Conservation (phyloP, 1,140 invertebrate species). For the Drosophila kepulauana region DNA sequence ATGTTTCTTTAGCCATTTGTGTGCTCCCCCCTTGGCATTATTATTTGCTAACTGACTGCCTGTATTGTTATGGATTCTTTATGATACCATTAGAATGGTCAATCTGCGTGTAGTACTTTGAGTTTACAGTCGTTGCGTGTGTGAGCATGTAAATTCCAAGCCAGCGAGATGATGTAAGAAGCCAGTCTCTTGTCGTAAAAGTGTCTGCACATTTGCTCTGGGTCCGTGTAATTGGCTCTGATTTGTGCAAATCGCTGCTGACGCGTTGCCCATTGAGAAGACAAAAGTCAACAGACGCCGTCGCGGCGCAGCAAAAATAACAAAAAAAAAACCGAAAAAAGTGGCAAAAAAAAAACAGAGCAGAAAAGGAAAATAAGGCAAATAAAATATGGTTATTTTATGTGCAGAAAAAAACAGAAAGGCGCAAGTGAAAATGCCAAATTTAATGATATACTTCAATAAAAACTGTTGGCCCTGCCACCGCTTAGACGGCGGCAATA, state of each 20-base stretch:
- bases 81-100: not conserved
- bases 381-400: conserved; percentile 58
- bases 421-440: conserved; percentile 65
- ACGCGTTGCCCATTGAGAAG: conserved; percentile 1
- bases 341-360: not conserved
- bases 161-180: not conserved
- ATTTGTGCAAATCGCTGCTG: conserved; percentile 41
- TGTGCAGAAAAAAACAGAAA: conserved; percentile 33
- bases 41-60: not conserved
- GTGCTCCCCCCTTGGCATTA: not conserved
- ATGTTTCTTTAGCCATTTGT: not conserved
- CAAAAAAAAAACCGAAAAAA: not conserved
- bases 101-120: not conserved
- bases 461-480: conserved; percentile 65
- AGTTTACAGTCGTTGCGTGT: conserved; percentile 2
- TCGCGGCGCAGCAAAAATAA: conserved; percentile 8
- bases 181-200: conserved; percentile 16
- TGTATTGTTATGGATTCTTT: not conserved
- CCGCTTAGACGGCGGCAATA: conserved; percentile 39
- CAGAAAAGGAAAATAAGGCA: not conserved
- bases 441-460: conserved; percentile 80
- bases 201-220: conserved; percentile 32
- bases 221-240: conserved; percentile 37
- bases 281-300: conserved; percentile 30
- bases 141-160: not conserved